These are phyloP conservation scores for Frieseomelitta varia DNA, from an alignment of 1,140 invertebrate species.

Conservation along the genomic window DNA sequence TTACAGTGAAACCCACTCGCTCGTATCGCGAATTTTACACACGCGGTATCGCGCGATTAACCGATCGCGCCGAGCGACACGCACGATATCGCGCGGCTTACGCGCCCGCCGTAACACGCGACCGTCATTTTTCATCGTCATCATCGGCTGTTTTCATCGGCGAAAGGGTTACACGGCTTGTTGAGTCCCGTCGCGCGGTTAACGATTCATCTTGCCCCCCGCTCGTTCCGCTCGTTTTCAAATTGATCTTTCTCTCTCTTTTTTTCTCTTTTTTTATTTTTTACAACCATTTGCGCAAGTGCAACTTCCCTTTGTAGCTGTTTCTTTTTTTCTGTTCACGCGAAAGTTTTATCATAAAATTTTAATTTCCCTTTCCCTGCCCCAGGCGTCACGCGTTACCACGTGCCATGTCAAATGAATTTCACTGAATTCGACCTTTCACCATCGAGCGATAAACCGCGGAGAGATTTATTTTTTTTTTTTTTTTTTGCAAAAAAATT, in stretches of 20 bases:
- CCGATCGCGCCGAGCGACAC: conserved; percentile 43
- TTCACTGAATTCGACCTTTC: too few relatives aligned
- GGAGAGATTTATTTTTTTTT: background rate
- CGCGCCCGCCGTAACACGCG: background rate
- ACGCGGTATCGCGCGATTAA: conserved; percentile 49
- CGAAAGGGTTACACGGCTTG: background rate
- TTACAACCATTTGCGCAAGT: too few relatives aligned
- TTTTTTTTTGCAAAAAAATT: background rate
- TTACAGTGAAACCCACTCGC: background rate
- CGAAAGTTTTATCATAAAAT: too few relatives aligned
- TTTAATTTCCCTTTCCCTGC: too few relatives aligned
- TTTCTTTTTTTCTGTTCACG: too few relatives aligned
- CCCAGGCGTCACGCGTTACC: too few relatives aligned
- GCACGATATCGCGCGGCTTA: background rate
- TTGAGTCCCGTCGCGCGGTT: background rate
- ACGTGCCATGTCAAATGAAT: too few relatives aligned
- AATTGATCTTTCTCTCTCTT: too few relatives aligned
- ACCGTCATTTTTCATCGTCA: background rate
- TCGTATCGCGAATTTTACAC: conserved; percentile 13
- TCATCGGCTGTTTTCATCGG: background rate
- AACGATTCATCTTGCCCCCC: background rate
- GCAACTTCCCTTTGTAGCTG: background rate
- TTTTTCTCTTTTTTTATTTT: too few relatives aligned
- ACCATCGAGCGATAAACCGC: too few relatives aligned
- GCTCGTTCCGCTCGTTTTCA: background rate